Evolutionary conservation across 2,113 vertebrate species (phyloP).

Genomic region (Circaetus gallicus): DNA sequence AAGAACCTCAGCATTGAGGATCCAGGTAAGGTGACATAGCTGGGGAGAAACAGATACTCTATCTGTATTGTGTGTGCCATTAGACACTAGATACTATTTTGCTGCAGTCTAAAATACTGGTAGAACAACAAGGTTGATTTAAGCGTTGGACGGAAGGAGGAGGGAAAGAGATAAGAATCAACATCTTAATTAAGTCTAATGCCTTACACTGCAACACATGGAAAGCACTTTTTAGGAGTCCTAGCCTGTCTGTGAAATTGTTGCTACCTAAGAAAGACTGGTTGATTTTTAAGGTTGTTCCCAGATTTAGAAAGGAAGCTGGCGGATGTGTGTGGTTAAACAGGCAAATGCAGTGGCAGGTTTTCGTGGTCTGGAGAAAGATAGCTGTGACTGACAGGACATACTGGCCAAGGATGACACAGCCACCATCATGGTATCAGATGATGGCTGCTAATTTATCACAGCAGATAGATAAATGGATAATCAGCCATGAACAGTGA

Average conservation of each 20-base stretch:
- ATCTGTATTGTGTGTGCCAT: background rate
- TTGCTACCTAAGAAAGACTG: background rate
- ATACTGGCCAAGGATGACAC: background rate
- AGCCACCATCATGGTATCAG: background rate
- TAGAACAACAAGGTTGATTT: background rate
- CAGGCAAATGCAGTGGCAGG: background rate
- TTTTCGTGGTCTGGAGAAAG: background rate
- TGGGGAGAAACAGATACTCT: background rate
- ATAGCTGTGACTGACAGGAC: background rate
- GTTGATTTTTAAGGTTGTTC: background rate
- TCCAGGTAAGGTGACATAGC: conserved; percentile 78
- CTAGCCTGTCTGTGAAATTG: background rate
- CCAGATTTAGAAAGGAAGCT: background rate
- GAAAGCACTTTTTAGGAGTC: background rate
- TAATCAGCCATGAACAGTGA: background rate
- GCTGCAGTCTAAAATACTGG: background rate
- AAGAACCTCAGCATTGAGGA: conserved; percentile 92
- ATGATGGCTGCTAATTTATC: background rate
- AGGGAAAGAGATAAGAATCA: background rate
- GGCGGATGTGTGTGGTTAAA: background rate
- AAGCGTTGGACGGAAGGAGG: background rate
- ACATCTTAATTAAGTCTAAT: background rate
- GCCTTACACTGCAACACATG: background rate
- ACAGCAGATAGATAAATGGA: background rate
- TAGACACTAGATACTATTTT: background rate